phyloP scores from a whole-genome alignment of 2,888 invertebrate species.

The Acrocera orbiculus region DNA sequence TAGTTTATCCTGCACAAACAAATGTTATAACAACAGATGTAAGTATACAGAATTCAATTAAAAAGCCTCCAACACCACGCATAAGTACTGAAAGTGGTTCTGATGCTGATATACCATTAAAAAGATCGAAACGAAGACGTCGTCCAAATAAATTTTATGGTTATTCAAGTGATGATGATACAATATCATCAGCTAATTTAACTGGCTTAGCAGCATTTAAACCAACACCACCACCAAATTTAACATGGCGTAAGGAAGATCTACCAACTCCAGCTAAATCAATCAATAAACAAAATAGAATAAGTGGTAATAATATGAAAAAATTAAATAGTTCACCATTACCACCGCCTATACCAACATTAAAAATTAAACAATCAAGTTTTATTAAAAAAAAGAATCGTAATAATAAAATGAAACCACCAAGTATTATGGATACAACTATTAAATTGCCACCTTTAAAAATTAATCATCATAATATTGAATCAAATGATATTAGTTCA shows the following conservation, averaged over 20 bases:
- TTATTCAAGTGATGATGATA: slow-evolving; percentile 71
- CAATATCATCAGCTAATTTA: slow-evolving; percentile 29
- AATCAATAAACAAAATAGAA: not conserved
- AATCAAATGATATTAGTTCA: no score
- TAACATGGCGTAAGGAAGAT: slow-evolving; percentile 60
- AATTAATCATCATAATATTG: not conserved
- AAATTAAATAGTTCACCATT: slow-evolving; percentile 1
- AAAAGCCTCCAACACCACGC: slow-evolving; percentile 11
- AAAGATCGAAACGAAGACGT: slow-evolving; percentile 60
- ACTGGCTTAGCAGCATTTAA: slow-evolving; percentile 27
- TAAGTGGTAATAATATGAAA: not conserved
- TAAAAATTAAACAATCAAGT: no score
- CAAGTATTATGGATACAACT: no score
- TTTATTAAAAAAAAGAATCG: no score
- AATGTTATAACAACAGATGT: not conserved
- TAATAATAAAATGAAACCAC: no score
- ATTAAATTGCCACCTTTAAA: not conserved
- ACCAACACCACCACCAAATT: slow-evolving; percentile 42
- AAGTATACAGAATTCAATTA: slow-evolving; percentile 1
- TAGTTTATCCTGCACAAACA: no score
- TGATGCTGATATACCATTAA: slow-evolving; percentile 39
- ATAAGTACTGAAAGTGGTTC: slow-evolving; percentile 30
- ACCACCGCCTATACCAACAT: slow-evolving; percentile 33
- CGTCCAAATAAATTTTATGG: slow-evolving; percentile 77
- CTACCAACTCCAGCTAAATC: slow-evolving; percentile 37